These are phyloP conservation scores for Mamestra configurata DNA, from an alignment of 1,140 invertebrate genomes.

Conservation along the genomic window DNA sequence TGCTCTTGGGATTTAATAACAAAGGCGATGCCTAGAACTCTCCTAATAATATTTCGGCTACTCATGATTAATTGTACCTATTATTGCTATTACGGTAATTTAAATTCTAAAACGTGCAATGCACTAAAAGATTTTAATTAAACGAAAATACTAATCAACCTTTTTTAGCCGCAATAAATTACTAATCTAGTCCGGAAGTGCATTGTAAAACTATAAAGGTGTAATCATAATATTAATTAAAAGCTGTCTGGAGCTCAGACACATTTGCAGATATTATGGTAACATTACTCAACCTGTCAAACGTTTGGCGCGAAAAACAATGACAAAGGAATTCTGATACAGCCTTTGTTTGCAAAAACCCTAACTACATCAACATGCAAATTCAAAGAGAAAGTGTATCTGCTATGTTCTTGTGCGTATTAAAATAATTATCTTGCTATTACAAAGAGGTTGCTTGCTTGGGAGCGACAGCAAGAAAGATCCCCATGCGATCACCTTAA, in stretches of 20 bases:
- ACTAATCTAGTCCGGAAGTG: neutral
- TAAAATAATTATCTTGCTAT: constrained; percentile 69
- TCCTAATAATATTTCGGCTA: neutral
- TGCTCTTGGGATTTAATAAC: constrained; percentile 13
- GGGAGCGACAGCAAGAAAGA: constrained; percentile 55
- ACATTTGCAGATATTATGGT: neutral
- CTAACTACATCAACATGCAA: constrained; percentile 55
- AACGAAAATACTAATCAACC: neutral
- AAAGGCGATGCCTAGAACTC: neutral
- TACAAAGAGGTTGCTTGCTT: constrained; percentile 54
- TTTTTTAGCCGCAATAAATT: neutral
- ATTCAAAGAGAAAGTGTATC: constrained; percentile 68
- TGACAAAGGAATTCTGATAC: constrained; percentile 27
- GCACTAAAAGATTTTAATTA: constrained; percentile 23
- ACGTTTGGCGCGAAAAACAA: constrained; percentile 30
- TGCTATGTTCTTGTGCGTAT: constrained; percentile 63
- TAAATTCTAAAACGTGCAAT: neutral
- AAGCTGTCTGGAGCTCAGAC: neutral
- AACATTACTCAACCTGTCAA: constrained; percentile 18
- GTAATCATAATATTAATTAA: neutral
- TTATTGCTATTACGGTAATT: constrained; percentile 5
- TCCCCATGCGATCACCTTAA: constrained; percentile 7
- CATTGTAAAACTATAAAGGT: neutral
- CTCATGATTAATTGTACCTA: constrained; percentile 10
- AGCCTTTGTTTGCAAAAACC: constrained; percentile 45